Percentiles rank a stretch among this genome's conserved stretches.
phyloP scores from a whole-genome alignment of 2,888 invertebrate species.

The Macrosoma leucophasiata region DNA sequence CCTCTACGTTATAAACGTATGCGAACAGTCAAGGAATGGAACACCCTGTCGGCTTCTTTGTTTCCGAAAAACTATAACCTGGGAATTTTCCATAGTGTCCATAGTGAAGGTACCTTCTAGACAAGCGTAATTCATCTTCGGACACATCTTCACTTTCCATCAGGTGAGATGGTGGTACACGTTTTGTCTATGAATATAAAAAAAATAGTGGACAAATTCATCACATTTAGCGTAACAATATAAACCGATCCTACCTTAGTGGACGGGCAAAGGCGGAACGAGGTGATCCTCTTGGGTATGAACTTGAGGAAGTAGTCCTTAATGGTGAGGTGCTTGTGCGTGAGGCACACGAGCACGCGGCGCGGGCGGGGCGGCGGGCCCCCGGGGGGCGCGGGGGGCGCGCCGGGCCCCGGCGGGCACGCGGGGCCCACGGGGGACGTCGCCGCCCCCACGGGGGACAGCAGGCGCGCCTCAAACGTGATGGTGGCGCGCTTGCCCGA shows the following conservation, averaged over 20 bases:
- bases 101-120: too few relatives aligned
- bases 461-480: slow-evolving; percentile 85
- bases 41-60: too few relatives aligned
- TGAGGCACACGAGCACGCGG: slow-evolving; percentile 92
- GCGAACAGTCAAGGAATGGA: too few relatives aligned
- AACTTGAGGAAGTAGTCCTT: slow-evolving; percentile 96
- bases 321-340: slow-evolving; percentile 91
- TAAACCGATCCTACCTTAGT: slow-evolving; percentile 81
- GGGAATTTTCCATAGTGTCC: too few relatives aligned
- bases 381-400: slow-evolving; percentile 24
- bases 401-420: slow-evolving; percentile 81
- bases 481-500: slow-evolving; percentile 89
- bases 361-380: slow-evolving; percentile 79
- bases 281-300: slow-evolving; percentile 92
- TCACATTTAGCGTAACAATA: not conserved
- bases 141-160: too few relatives aligned
- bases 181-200: too few relatives aligned
- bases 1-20: too few relatives aligned
- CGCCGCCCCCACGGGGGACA: too few relatives aligned
- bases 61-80: too few relatives aligned
- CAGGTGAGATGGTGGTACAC: too few relatives aligned
- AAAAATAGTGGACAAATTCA: too few relatives aligned
- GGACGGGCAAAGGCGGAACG: slow-evolving; percentile 94
- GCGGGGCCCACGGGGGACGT: slow-evolving; percentile 85
- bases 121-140: too few relatives aligned